Evolutionary conservation across 2,888 invertebrate species (phyloP), one percentile per base, ranked within the genome.

Genomic region (Drosophila longiperda): DNA sequence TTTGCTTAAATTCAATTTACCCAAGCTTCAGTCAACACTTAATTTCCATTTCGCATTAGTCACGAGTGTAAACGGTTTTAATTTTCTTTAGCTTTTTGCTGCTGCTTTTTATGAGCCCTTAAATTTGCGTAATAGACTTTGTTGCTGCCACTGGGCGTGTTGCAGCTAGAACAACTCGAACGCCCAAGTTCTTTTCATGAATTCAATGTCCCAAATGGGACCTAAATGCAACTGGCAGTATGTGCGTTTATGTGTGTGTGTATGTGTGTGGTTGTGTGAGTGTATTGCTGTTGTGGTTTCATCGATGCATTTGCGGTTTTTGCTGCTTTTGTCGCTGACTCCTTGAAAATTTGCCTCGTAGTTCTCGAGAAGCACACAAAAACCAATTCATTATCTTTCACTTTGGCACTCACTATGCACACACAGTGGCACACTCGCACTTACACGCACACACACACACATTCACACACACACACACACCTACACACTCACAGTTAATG

Each of bases 301-400:
- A 62, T 72, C 75, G 61, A 72, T 64, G 69, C 52, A 33, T 48
- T 53, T 34, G 66, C 52, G 63, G 58, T 73, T 77, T 81, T 53
- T 65, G 52, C 55, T 61, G 61, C 26, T 58, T 65, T 60, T 69
- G 65, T 62, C 68, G 52, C 54, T 57, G 70, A 65, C 59, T 64
- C 59, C 62, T 59, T 50, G 49, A 54, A 71, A 75, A 61, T 74
- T 59, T 71, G 77, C 79, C 67, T 58, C 57, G 65, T 66, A 73
- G 69, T 62, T 48, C 45, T 55, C 26, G 55, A 66, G 70, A 20
- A 62, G 71, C 63, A 59, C 54, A 69, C 74, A 76, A 78, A 85
- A 80, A 80, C 73, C 86, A 83, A 89, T 87, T 89, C 86, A 87
- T 89, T 87, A 89, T 88, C 88, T 88, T 82, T 82, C 61, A 83